Evolutionary conservation across 2,888 invertebrate genomes (phyloP).

Genomic region (Amaurobius ferox): DNA sequence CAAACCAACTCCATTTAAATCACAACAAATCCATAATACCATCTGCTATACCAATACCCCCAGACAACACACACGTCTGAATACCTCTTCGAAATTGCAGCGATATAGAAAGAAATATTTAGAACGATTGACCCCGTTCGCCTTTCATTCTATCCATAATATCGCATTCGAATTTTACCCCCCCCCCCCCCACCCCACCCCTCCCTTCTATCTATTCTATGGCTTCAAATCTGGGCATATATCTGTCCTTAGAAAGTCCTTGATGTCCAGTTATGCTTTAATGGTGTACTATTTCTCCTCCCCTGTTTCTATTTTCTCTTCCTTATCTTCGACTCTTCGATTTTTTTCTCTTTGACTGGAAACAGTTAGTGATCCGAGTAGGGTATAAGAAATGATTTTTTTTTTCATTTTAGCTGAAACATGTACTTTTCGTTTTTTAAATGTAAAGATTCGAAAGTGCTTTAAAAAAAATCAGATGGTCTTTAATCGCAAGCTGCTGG

Average conservation of each 20-base stretch:
- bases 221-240: slow-evolving; percentile 43
- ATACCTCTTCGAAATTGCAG: too few relatives aligned
- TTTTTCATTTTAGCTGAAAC: too few relatives aligned
- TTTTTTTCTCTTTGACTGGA: background rate
- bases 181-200: background rate
- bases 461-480: too few relatives aligned
- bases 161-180: background rate
- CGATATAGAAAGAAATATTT: background rate
- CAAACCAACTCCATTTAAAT: too few relatives aligned
- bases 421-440: too few relatives aligned
- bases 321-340: background rate
- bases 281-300: background rate
- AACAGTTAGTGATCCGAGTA: too few relatives aligned
- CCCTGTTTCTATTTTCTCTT: background rate
- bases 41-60: too few relatives aligned
- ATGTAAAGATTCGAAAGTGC: too few relatives aligned
- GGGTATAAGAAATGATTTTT: too few relatives aligned
- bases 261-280: slow-evolving; percentile 54
- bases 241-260: slow-evolving; percentile 27
- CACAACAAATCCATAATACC: too few relatives aligned
- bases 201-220: slow-evolving; percentile 43
- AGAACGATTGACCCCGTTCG: background rate
- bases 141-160: background rate
- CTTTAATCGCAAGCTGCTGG: too few relatives aligned
- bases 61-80: too few relatives aligned